These are phyloP conservation scores for Cremastobaeus sp. DNA, from an alignment of 2,888 invertebrate species.

Conservation along the genomic window DNA sequence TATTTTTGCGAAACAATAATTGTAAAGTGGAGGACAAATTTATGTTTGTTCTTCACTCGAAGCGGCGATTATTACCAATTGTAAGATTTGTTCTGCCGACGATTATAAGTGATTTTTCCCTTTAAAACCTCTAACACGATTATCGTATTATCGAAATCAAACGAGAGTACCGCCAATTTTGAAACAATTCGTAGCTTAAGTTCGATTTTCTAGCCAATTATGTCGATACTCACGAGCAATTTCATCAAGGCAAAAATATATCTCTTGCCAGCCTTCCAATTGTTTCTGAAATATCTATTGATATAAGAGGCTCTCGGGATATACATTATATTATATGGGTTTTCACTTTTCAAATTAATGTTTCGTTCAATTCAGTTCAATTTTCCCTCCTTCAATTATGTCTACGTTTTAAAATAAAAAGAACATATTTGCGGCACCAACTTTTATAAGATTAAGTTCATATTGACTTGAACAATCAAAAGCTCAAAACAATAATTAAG, in stretches of 20 bases:
- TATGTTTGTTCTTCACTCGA: constrained; percentile 2
- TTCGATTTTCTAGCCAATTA: constrained; percentile 22
- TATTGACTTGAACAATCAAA: too few relatives aligned
- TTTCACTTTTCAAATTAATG: constrained; percentile 31
- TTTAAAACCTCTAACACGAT: constrained; percentile 5
- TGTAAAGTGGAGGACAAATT: background rate
- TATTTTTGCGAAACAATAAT: too few relatives aligned
- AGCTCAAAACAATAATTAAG: too few relatives aligned
- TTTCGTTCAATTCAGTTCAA: constrained; percentile 2
- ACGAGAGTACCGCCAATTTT: constrained; percentile 11
- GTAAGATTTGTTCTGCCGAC: background rate
- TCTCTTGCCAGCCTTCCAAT: too few relatives aligned
- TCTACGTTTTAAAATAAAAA: too few relatives aligned
- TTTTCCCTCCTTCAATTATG: too few relatives aligned
- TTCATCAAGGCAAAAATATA: constrained; percentile 1
- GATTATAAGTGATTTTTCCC: constrained; percentile 16
- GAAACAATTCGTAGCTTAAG: constrained; percentile 8
- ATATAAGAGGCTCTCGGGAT: constrained; percentile 1
- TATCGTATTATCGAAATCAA: constrained; percentile 23
- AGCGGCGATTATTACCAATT: constrained; percentile 7
- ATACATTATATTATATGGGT: constrained; percentile 8
- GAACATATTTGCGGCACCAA: too few relatives aligned
- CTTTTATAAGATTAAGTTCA: too few relatives aligned
- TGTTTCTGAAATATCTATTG: constrained; percentile 13
- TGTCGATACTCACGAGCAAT: constrained; percentile 18